Evolutionary conservation across 1,140 invertebrate species (phyloP).

Genomic region (Drosophila melanogaster): Release_6_plus_ISO1_MT NT_033777.3:5502501-5503000

Average conservation of each 20-base stretch:
- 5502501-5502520: conserved; percentile 7
- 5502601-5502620: conserved; percentile 2
- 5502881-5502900: conserved; percentile 17
- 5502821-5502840: conserved; percentile 70
- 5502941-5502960: conserved; percentile 23
- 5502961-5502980: conserved; percentile 1
- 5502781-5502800: conserved; percentile 36
- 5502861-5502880: conserved; percentile 42
- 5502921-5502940: conserved; percentile 20
- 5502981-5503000: conserved; percentile 10
- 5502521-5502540: conserved; percentile 23
- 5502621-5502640: conserved; percentile 19
- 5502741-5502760: conserved; percentile 65
- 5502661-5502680: conserved; percentile 66
- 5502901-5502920: not conserved
- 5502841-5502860: conserved; percentile 66
- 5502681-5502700: conserved; percentile 69
- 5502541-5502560: conserved; percentile 6
- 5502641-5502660: conserved; percentile 31
- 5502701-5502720: conserved; percentile 68
- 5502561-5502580: not conserved
- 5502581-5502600: conserved; percentile 6
- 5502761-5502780: conserved; percentile 36
- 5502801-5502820: conserved; percentile 48
- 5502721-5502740: conserved; percentile 69